Evolutionary conservation across 2,797 vertebrate genomes (phyloP).

Genomic region (Macropodus opercularis): DNA sequence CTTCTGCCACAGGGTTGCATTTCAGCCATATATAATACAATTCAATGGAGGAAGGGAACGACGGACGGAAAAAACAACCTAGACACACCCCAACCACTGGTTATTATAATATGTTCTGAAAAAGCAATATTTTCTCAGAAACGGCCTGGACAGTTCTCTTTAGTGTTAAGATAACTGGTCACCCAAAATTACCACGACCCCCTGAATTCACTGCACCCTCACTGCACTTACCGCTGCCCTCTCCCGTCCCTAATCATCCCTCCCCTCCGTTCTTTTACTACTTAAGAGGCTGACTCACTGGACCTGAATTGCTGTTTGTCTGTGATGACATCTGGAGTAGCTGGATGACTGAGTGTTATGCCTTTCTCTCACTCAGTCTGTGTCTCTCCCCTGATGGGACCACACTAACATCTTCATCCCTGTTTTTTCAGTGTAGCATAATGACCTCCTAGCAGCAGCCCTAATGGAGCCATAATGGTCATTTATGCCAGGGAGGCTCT

Average conservation of each 20-base stretch:
- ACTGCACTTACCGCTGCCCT: conserved; percentile 52
- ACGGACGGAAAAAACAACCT: conserved; percentile 33
- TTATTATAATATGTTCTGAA: conserved; percentile 7
- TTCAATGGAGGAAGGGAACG: too few relatives aligned
- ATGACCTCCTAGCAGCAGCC: conserved; percentile 74
- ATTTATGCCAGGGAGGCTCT: conserved; percentile 77
- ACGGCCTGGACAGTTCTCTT: conserved; percentile 1
- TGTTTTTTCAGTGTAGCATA: conserved; percentile 74
- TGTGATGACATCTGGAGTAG: conserved; percentile 75
- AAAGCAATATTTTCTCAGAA: conserved; percentile 2
- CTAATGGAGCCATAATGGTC: conserved; percentile 83
- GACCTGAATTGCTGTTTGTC: conserved; percentile 72
- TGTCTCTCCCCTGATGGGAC: conserved; percentile 69
- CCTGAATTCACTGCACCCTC: conserved; percentile 45
- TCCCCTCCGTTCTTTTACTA: conserved; percentile 56
- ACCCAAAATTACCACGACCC: conserved; percentile 36
- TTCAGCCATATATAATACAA: conserved; percentile 2
- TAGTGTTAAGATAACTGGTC: conserved; percentile 38
- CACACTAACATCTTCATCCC: conserved; percentile 74
- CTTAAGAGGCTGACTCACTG: conserved; percentile 71
- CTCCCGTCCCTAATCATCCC: conserved; percentile 59
- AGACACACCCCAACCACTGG: conserved; percentile 5
- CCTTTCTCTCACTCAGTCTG: conserved; percentile 68
- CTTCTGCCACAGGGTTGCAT: too few relatives aligned
- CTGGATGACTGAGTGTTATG: conserved; percentile 73